Percentiles rank a stretch among this genome's conserved stretches.
These are phyloP conservation scores for Andrena dorsata DNA, from an alignment of 2,888 invertebrate species.

Conservation along the genomic window DNA sequence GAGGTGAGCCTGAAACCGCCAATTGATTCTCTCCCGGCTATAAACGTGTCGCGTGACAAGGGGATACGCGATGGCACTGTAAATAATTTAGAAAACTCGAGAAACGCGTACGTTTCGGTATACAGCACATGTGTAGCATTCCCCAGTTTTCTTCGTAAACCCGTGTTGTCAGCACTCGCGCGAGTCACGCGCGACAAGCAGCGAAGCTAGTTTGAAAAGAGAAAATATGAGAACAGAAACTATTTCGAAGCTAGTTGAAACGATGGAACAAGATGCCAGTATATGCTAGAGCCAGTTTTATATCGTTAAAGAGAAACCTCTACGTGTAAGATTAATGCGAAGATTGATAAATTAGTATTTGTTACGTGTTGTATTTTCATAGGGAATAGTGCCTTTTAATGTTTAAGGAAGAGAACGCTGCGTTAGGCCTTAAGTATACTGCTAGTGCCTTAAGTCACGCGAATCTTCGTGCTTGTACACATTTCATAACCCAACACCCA, in stretches of 20 bases:
- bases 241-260: constrained; percentile 63
- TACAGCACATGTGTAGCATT: constrained; percentile 36
- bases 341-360: constrained; percentile 71
- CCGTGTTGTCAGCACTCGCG: constrained; percentile 43
- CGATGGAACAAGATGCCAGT: constrained; percentile 81
- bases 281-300: constrained; percentile 82
- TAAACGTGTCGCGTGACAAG: constrained; percentile 32
- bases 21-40: not conserved
- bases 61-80: constrained; percentile 43
- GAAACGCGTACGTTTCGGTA: constrained; percentile 49
- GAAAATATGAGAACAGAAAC: not conserved
- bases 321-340: constrained; percentile 69
- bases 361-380: constrained; percentile 76
- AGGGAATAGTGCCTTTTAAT: constrained; percentile 83
- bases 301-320: constrained; percentile 75
- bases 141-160: constrained; percentile 52
- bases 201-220: constrained; percentile 53
- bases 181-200: constrained; percentile 44
- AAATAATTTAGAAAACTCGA: constrained; percentile 61
- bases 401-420: constrained; percentile 73
- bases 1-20: not conserved
- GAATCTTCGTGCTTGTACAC: constrained; percentile 74
- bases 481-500: constrained; percentile 64
- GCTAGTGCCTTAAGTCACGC: constrained; percentile 82
- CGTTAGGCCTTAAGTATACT: constrained; percentile 79